Percentiles rank a stretch among this genome's conserved stretches.
phyloP scores from a whole-genome alignment of 2,113 vertebrate species.

The Apistogramma diplotaenia region DNA sequence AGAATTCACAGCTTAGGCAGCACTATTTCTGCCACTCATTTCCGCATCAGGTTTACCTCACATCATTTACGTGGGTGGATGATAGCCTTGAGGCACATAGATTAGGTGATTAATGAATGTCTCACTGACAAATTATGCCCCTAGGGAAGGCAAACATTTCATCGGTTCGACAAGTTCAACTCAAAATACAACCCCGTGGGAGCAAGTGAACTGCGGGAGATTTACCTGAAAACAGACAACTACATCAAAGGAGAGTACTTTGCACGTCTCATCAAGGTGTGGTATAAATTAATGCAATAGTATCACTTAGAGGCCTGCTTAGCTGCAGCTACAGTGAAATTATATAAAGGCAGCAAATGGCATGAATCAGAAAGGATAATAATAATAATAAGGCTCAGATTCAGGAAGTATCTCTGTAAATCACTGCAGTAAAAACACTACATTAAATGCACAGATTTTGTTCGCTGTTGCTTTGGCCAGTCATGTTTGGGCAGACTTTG shows the following conservation, averaged over 20 bases:
- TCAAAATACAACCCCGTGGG: slow-evolving; percentile 98
- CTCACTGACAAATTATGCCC: slow-evolving; percentile 8
- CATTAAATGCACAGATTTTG: neutral
- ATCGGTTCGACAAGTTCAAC: slow-evolving; percentile 99
- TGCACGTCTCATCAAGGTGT: slow-evolving; percentile 94
- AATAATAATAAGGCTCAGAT: neutral
- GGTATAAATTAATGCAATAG: neutral
- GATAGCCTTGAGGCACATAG: neutral
- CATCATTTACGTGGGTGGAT: neutral
- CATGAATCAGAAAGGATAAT: neutral
- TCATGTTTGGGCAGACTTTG: neutral
- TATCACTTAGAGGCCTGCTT: neutral
- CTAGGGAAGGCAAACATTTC: slow-evolving; percentile 96
- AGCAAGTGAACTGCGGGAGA: slow-evolving; percentile 93
- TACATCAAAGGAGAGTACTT: slow-evolving; percentile 95
- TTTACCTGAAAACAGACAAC: slow-evolving; percentile 97
- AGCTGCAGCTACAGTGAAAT: neutral
- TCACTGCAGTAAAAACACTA: neutral
- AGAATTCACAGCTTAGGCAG: neutral
- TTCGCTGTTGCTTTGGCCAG: neutral
- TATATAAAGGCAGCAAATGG: neutral
- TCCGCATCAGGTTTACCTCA: neutral
- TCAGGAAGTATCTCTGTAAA: neutral
- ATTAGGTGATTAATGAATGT: too few species aligned
- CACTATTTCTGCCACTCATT: neutral